Conservation (phyloP, 2,113 vertebrate species). For the Thermophis baileyi region DNA sequence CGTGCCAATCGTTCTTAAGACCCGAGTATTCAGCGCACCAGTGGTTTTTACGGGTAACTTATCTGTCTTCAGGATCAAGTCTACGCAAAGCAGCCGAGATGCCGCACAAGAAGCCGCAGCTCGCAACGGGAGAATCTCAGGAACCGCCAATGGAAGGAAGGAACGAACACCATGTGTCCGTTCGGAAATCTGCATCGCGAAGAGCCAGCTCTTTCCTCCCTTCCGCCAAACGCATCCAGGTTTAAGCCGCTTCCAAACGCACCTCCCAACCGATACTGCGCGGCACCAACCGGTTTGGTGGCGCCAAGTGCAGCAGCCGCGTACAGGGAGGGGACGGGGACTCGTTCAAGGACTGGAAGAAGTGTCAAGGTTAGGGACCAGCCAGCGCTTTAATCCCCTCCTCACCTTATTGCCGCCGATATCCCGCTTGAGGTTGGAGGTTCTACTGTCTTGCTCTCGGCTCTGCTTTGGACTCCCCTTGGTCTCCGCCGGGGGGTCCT, state of each 20-base stretch:
- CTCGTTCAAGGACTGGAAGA: constrained; percentile 28
- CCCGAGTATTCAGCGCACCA: constrained; percentile 28
- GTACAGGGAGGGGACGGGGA: constrained; percentile 30
- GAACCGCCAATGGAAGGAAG: background rate
- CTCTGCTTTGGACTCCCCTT: constrained; percentile 57
- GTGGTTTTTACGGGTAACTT: constrained; percentile 12
- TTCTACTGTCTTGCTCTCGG: constrained; percentile 63
- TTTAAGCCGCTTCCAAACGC: constrained; percentile 19
- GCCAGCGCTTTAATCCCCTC: constrained; percentile 43
- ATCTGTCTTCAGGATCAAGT: background rate
- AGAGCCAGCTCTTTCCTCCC: background rate
- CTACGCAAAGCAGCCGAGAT: constrained; percentile 13
- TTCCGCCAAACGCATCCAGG: constrained; percentile 32
- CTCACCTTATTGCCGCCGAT: constrained; percentile 69
- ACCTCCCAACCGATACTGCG: background rate
- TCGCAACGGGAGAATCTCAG: constrained; percentile 7
- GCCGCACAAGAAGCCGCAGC: constrained; percentile 26
- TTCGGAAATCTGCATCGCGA: background rate
- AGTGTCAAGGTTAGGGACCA: constrained; percentile 39
- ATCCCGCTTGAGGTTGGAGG: constrained; percentile 52
- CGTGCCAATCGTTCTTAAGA: constrained; percentile 9
- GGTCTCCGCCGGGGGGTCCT: constrained; percentile 61
- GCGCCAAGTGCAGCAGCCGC: constrained; percentile 17
- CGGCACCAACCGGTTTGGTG: background rate
- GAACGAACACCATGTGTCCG: constrained; percentile 18